These are phyloP conservation scores for Eueremaeus valkanovi DNA, from an alignment of 2,888 invertebrate species.

Conservation along the genomic window DNA sequence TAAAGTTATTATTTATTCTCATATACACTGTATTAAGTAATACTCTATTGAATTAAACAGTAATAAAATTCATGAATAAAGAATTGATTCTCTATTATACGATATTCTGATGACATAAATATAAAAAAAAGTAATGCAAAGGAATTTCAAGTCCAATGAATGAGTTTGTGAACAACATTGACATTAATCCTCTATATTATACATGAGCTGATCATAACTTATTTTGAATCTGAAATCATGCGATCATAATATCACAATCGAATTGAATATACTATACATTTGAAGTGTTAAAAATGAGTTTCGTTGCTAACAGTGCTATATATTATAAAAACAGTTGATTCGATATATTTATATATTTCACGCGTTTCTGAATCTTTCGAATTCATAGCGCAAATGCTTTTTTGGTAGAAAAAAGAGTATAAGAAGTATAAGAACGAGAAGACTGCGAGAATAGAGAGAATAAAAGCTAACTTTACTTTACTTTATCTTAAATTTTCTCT, in stretches of 20 bases:
- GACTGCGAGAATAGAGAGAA: not conserved
- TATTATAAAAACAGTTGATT: too few relatives aligned
- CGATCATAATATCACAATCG: not conserved
- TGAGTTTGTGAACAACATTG: not conserved
- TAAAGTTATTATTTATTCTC: too few relatives aligned
- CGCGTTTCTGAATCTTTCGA: slow-evolving; percentile 8
- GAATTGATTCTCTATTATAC: not conserved
- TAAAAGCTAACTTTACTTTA: not conserved
- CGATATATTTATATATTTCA: slow-evolving; percentile 24
- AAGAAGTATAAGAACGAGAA: too few relatives aligned
- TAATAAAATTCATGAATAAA: too few relatives aligned
- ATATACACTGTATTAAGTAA: too few relatives aligned
- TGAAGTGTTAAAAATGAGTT: not conserved
- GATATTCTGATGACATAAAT: not conserved
- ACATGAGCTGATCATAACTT: not conserved
- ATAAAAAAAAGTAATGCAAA: not conserved
- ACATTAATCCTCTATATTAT: slow-evolving; percentile 8
- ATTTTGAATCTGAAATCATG: not conserved
- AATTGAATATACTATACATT: not conserved
- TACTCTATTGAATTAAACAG: too few relatives aligned
- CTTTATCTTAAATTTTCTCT: slow-evolving; percentile 26
- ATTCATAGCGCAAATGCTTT: slow-evolving; percentile 17
- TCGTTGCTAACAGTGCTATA: not conserved
- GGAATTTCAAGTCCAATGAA: slow-evolving; percentile 2
- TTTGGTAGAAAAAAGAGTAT: not conserved